Evolutionary conservation across 2,797 vertebrate species (phyloP), one percentile per base, ranked within the genome.

Genomic region (Pangasius larnaudii): DNA sequence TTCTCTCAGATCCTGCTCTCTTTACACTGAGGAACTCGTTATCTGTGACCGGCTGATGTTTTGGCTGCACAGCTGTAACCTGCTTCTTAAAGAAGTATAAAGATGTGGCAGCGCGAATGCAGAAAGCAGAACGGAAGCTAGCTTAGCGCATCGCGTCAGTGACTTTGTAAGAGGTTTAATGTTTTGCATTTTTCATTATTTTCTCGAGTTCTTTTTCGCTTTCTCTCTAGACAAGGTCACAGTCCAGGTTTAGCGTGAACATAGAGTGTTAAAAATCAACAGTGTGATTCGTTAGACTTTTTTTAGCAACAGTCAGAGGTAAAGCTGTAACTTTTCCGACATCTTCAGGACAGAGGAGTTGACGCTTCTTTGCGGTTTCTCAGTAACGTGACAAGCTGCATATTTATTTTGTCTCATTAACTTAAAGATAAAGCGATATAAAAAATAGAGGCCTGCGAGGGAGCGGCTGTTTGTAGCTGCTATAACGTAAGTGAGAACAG

Each of bases 11-110:
- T 19, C 33, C 22, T 19, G 18, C 36, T 71, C 8, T 71, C 16
- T 71, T 71, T 39, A 36, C 18, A 9, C 33, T 0, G 16, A 16
- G 59, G 36, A 87, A 53, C 56, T 78, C 53, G 53, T 87, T 90
- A 89, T n/a, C 61, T 27, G 51, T 69, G 65, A 33, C 30, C 27
- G 61, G 18, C 36, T 46, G 85, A n/a, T 13, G 39, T 49, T 72
- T 42, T 36, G 30, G 39, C 39, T 39, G 24, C 46, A 67, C 3
- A 27, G 79, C 19, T n/a, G 8, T 51, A 22, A 18, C 22, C 46
- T 36, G 53, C 65, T 51, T 53, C 19, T 42, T 36, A 27, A 72
- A n/a, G 0, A 58, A 2, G 6, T 19, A 27, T 5, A 67, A 33
- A 33, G 63, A 27, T 0, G 59, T 61, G 59, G n/a, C 19, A 5